Evolutionary conservation across 2,888 invertebrate species (phyloP).

Genomic region (Sinelater perroti): DNA sequence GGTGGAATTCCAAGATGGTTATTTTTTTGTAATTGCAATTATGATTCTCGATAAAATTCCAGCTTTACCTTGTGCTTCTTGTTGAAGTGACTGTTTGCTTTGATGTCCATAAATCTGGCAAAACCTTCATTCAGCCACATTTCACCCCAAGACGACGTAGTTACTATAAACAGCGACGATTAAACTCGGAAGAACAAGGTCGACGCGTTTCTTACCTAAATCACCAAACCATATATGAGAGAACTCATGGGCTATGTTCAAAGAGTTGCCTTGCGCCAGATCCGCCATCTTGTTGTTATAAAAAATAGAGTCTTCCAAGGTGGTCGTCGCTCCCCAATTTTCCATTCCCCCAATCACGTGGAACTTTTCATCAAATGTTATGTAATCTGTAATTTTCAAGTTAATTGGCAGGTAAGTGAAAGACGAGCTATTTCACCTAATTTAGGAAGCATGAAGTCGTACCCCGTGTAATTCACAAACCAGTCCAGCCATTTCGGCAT

Average conservation of each 20-base stretch:
- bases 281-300: constrained; percentile 59
- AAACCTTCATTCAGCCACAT: constrained; percentile 90
- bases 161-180: constrained; percentile 64
- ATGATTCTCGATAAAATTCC: too few species aligned
- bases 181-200: neutral
- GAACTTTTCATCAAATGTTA: constrained; percentile 9
- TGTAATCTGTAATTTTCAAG: constrained; percentile 8
- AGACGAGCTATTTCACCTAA: constrained; percentile 76
- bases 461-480: constrained; percentile 79
- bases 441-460: constrained; percentile 84
- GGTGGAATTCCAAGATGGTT: too few species aligned
- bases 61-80: too few species aligned
- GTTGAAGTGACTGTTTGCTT: too few species aligned
- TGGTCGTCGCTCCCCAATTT: constrained; percentile 89
- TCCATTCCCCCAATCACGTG: constrained; percentile 84
- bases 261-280: constrained; percentile 55
- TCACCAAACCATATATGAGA: constrained; percentile 92
- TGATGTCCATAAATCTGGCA: constrained; percentile 77
- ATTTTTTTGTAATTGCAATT: too few species aligned
- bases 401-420: neutral
- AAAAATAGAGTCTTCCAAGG: constrained; percentile 80
- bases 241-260: constrained; percentile 79
- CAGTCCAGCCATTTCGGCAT: constrained; percentile 60
- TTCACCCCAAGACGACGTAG: constrained; percentile 89
- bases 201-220: constrained; percentile 64